Percentiles rank a stretch among this genome's conserved stretches.
Evolutionary conservation across 2,797 vertebrate species (phyloP).

Genomic region (Poeciliopsis turneri): DNA sequence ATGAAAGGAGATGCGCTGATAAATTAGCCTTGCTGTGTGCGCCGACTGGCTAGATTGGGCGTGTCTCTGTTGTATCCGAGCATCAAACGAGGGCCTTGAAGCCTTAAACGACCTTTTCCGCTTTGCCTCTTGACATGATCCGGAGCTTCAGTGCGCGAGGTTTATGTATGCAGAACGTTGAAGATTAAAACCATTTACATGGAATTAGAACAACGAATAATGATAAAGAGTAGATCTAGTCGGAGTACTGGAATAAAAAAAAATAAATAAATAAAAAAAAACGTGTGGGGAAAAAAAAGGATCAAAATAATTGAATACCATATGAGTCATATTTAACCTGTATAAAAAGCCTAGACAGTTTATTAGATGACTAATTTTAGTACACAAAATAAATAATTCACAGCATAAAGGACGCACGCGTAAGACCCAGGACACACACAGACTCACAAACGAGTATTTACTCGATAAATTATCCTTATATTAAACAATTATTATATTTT

Average conservation of each 20-base stretch:
- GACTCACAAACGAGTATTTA: not conserved
- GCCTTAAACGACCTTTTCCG: conserved; percentile 57
- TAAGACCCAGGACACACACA: not conserved
- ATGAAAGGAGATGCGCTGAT: conserved; percentile 49
- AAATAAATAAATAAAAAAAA: too few species aligned
- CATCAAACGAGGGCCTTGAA: conserved; percentile 66
- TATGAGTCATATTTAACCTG: not conserved
- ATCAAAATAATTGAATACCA: not conserved
- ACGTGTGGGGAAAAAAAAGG: not conserved
- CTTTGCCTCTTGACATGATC: conserved; percentile 50
- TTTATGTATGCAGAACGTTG: conserved; percentile 39
- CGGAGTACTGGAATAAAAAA: not conserved
- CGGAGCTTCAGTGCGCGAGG: conserved; percentile 18
- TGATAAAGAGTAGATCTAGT: not conserved
- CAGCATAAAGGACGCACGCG: not conserved
- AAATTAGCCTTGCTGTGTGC: conserved; percentile 62
- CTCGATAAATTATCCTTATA: not conserved
- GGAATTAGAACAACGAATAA: conserved; percentile 19
- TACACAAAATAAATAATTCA: conserved; percentile 38
- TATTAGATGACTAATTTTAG: conserved; percentile 23
- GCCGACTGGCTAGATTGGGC: conserved; percentile 76
- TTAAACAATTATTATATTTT: conserved; percentile 19
- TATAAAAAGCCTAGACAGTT: not conserved
- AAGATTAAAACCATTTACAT: conserved; percentile 42
- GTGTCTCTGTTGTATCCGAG: conserved; percentile 79